These are phyloP conservation scores for Cichlasoma orientale DNA, from an alignment of 2,797 vertebrate genomes.

Conservation along the genomic window DNA sequence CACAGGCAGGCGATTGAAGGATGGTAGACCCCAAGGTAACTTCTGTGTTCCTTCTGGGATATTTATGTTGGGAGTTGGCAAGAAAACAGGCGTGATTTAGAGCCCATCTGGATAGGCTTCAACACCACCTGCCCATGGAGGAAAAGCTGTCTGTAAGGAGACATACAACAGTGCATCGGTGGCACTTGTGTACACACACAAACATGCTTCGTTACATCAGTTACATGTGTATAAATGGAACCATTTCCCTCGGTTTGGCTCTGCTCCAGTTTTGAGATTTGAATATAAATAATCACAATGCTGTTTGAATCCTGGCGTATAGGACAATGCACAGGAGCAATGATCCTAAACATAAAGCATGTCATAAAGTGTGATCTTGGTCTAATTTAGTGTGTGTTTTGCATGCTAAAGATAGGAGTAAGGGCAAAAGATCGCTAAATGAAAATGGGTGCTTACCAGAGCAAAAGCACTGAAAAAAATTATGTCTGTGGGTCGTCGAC, in stretches of 20 bases:
- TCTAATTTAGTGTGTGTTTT: neutral
- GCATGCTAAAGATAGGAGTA: neutral
- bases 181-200: neutral
- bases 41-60: conserved; percentile 61
- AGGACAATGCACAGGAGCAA: neutral
- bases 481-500: neutral
- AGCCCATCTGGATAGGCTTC: conserved; percentile 67
- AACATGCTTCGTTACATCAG: conserved; percentile 19
- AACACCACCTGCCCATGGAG: conserved; percentile 65
- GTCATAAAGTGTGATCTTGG: neutral
- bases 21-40: conserved; percentile 63
- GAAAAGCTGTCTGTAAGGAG: conserved; percentile 53
- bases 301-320: neutral
- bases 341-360: neutral
- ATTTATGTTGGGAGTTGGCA: conserved; percentile 69
- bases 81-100: conserved; percentile 64
- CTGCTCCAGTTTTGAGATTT: neutral
- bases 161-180: conserved; percentile 19
- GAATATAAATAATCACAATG: conserved; percentile 6
- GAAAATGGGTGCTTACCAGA: neutral
- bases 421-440: neutral
- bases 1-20: conserved; percentile 51
- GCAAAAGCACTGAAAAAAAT: neutral
- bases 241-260: conserved; percentile 3
- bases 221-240: conserved; percentile 20